These are phyloP conservation scores for Polymixis flavicincta DNA, from an alignment of 2,888 invertebrate genomes.

Conservation along the genomic window DNA sequence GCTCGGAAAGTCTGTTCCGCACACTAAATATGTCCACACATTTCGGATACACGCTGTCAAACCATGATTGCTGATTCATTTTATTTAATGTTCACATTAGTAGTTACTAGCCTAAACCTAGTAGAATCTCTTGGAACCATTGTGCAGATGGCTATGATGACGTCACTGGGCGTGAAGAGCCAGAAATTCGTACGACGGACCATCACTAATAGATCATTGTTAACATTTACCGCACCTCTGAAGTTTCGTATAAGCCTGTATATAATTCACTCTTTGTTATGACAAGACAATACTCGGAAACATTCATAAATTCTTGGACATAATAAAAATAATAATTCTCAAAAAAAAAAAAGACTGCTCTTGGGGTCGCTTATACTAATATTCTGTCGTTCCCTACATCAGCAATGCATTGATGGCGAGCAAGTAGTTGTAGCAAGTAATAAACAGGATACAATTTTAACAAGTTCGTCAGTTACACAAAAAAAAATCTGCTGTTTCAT, in stretches of 20 bases:
- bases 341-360: not conserved
- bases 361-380: no score
- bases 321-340: not conserved
- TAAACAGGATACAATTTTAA: no score
- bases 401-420: no score
- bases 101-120: not conserved
- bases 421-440: no score
- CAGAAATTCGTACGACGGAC: slow-evolving; percentile 38
- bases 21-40: not conserved
- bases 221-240: slow-evolving; percentile 52
- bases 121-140: not conserved
- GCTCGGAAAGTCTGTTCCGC: not conserved
- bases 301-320: not conserved
- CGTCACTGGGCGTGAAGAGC: slow-evolving; percentile 40
- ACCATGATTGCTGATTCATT: not conserved
- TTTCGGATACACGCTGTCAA: not conserved
- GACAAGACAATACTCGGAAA: slow-evolving; percentile 22
- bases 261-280: slow-evolving; percentile 32
- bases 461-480: no score
- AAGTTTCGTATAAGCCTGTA: slow-evolving; percentile 20
- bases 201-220: slow-evolving; percentile 63
- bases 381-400: no score
- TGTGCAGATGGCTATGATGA: slow-evolving; percentile 41
- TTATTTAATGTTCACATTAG: not conserved
- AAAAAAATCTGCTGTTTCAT: no score